Base-by-base conservation (phyloP, 1,140 invertebrate genomes). In the Nasonia longicornis region DNA sequence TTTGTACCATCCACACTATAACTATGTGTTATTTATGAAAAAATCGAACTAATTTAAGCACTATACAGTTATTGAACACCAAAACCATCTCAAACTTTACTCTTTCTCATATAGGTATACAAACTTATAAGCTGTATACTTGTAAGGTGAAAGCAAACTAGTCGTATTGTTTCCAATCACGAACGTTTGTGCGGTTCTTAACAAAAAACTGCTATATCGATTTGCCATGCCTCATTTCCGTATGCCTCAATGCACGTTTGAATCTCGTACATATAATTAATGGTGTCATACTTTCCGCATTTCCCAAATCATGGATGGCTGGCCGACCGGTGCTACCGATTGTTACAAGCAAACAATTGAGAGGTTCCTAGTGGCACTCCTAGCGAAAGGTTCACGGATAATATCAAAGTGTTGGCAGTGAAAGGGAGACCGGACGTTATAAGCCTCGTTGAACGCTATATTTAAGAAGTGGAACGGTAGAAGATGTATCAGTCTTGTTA, bases 401-500 rank as follows among this genome's bases (percentile, higher is more conserved):
- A 88, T 87, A 87, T 86, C 79, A 85, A 81, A 84, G 83, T 83
- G 69, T 74, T 86, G 84, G 86, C 87, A 89, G 90, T 91, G 90
- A 91, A 91, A 91, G 90, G 89, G 77, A 12, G 20, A 64, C 8
- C 48, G n/a, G 26, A 22, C 38, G 71, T 8, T 45, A 22, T 38
- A n/a, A 45, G 45, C n/a, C 16, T 70, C 71, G 29, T 70, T 22
- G 45, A 11, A 42, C 69, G 80, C 85, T 90, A 91, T 91, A 91
- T 91, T 82, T 90, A 91, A 89, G 87, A 88, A 86, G 87, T 83
- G 88, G 86, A 89, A 87, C 88, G 84, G 75, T 82, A 83, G 84
- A 89, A 88, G 88, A 90, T 90, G 86, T 88, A 89, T 90, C 89
- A 91, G 90, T 91, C 85, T 84, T 85, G 70, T 42, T 74, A 29